Evolutionary conservation across 1,140 invertebrate genomes (phyloP).

Genomic region (Asobara japonica): DNA sequence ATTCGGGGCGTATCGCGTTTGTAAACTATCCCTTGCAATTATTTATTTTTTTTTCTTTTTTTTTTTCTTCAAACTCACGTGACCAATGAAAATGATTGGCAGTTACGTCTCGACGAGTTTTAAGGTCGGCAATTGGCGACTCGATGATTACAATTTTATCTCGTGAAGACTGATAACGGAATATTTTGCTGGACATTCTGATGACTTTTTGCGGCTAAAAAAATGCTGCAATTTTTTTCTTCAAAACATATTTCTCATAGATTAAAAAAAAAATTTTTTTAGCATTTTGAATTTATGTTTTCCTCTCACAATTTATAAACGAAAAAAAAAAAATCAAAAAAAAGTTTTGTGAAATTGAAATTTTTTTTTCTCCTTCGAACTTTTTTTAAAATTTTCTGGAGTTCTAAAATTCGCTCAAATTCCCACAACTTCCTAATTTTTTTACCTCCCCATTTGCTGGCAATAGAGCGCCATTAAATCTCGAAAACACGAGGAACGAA

Average conservation of each 20-base stretch:
- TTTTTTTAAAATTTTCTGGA: no score
- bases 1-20: background rate
- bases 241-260: background rate
- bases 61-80: background rate
- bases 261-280: no score
- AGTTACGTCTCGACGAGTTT: background rate
- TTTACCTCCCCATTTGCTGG: no score
- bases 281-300: no score
- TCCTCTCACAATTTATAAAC: no score
- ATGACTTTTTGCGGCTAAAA: background rate
- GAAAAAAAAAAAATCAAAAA: no score
- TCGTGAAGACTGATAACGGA: background rate
- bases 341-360: no score
- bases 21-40: conserved; percentile 14
- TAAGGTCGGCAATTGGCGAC: background rate
- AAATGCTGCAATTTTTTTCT: no score
- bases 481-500: background rate
- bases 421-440: no score
- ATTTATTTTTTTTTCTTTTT: background rate
- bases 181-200: background rate
- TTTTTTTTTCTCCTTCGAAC: background rate
- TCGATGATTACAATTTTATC: conserved; percentile 4
- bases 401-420: no score
- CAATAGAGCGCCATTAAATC: background rate
- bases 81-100: background rate